phyloP scores from a whole-genome alignment of 2,113 vertebrate species.

The Eleginops maclovinus region DNA sequence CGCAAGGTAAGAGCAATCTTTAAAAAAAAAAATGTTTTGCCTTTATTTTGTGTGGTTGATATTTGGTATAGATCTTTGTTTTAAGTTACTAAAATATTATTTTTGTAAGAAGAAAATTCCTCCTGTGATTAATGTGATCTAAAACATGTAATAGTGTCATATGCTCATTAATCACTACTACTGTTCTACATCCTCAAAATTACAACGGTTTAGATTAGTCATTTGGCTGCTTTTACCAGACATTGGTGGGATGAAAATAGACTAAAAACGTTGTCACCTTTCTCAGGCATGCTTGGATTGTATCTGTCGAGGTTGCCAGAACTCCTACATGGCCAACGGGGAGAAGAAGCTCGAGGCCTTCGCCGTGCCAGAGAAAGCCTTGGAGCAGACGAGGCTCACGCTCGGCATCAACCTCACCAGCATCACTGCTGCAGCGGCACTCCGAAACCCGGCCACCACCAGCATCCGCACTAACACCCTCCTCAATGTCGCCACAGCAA shows the following conservation, averaged over 20 bases:
- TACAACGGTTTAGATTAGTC: no score
- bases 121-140: no score
- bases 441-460: conserved; percentile 78
- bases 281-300: conserved; percentile 94
- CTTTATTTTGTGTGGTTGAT: no score
- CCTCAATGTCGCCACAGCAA: conserved; percentile 78
- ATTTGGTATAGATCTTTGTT: background rate
- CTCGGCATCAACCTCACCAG: conserved; percentile 99
- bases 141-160: no score
- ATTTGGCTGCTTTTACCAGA: background rate
- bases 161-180: no score
- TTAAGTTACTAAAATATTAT: background rate
- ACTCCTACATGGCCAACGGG: conserved; percentile 99
- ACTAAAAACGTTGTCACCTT: background rate
- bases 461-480: conserved; percentile 78
- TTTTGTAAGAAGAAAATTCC: no score
- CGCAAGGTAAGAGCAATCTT: conserved; percentile 84
- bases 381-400: conserved; percentile 98
- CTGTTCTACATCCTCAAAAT: background rate
- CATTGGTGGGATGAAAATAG: background rate
- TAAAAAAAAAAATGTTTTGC: no score
- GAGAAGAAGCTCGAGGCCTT: conserved; percentile 99
- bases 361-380: conserved; percentile 97
- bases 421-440: conserved; percentile 93
- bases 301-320: conserved; percentile 99